These are phyloP conservation scores for Sinohyriopsis cumingii DNA, from an alignment of 2,888 invertebrate species.

Conservation along the genomic window DNA sequence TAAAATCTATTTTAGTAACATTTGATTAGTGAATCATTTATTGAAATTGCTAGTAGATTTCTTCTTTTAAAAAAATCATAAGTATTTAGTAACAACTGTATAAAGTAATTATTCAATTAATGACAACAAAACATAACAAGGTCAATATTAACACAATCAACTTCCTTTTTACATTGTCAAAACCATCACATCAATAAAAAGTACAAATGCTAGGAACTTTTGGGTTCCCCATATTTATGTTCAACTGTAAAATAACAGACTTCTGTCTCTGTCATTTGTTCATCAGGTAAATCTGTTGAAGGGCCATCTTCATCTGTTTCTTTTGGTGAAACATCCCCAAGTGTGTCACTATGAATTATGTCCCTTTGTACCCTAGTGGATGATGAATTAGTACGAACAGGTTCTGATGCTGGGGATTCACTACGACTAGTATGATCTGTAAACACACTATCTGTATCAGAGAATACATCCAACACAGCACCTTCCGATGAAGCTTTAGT, in stretches of 20 bases:
- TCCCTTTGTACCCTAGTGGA: slow-evolving; percentile 50
- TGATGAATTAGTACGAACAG: slow-evolving; percentile 48
- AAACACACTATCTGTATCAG: slow-evolving; percentile 63
- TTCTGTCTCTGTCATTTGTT: slow-evolving; percentile 54
- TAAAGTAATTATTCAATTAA: no score
- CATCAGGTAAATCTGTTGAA: slow-evolving; percentile 33
- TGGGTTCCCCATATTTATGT: slow-evolving; percentile 55
- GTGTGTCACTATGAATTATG: slow-evolving; percentile 62
- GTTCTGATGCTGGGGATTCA: slow-evolving; percentile 65
- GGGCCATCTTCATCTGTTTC: slow-evolving; percentile 31
- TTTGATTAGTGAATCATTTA: no score
- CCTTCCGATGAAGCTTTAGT: slow-evolving; percentile 64
- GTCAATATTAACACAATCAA: no score
- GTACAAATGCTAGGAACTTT: slow-evolving; percentile 42
- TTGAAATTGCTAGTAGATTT: no score
- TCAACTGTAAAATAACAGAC: slow-evolving; percentile 60
- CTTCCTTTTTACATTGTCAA: no score
- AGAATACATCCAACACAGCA: slow-evolving; percentile 57
- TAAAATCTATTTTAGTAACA: no score
- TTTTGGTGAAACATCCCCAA: slow-evolving; percentile 52
- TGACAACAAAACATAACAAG: no score
- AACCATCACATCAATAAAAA: no score
- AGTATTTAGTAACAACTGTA: no score
- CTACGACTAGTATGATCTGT: slow-evolving; percentile 62
- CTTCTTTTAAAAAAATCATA: no score